These are phyloP conservation scores for Syngnathus scovelli DNA, from an alignment of 2,113 vertebrate species.

Conservation along the genomic window DNA sequence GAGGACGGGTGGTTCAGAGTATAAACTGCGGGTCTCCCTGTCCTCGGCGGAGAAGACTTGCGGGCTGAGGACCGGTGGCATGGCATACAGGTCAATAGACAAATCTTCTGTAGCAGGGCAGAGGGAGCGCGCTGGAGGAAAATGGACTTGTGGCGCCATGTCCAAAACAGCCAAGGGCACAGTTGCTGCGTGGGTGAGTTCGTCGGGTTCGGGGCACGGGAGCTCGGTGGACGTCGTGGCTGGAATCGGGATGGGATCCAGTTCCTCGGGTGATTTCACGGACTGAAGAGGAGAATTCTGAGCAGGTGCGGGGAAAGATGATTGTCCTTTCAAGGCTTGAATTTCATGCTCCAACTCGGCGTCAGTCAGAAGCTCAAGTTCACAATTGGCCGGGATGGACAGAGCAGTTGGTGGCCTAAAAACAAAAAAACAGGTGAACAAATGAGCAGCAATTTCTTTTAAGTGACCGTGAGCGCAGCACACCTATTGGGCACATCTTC, in stretches of 20 bases:
- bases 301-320: conserved; percentile 9
- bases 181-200: conserved; percentile 9
- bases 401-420: conserved; percentile 38
- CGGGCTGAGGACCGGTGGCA: conserved; percentile 62
- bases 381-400: conserved; percentile 20
- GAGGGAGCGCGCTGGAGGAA: not conserved
- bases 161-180: conserved; percentile 34
- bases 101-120: not conserved
- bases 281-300: not conserved
- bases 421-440: not conserved
- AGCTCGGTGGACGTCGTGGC: not conserved
- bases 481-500: conserved; percentile 45
- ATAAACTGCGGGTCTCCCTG: conserved; percentile 13
- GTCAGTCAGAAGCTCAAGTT: conserved; percentile 50
- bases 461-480: not conserved
- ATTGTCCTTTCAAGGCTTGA: conserved; percentile 29
- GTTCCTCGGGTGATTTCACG: conserved; percentile 10
- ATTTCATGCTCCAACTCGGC: conserved; percentile 38
- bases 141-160: conserved; percentile 13
- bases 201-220: not conserved
- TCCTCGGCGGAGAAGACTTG: conserved; percentile 26
- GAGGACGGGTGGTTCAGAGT: conserved; percentile 51
- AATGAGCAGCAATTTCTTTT: not conserved
- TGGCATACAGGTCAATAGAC: conserved; percentile 32
- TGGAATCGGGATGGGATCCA: conserved; percentile 9